Conservation (phyloP, 2,797 vertebrate species). For the Neoniphon sammara region DNA sequence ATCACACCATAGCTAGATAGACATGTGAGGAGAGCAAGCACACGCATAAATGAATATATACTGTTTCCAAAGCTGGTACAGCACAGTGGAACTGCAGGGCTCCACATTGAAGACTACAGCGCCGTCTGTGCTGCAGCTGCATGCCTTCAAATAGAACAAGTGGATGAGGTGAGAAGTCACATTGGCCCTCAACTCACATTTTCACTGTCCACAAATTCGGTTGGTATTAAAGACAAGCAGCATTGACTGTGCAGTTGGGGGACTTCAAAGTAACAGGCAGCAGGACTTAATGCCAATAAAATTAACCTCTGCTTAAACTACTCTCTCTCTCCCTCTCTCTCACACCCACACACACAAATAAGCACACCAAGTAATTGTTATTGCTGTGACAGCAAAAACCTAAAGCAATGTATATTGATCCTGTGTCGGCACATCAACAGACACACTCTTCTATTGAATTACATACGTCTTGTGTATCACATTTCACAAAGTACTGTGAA, state of each 20-base stretch:
- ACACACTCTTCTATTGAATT: conserved; percentile 2
- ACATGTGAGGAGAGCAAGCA: neutral
- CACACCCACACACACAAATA: neutral
- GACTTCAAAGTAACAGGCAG: neutral
- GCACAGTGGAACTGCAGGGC: too few species aligned
- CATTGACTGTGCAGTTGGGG: too few species aligned
- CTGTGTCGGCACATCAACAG: conserved; percentile 1
- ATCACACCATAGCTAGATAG: too few species aligned
- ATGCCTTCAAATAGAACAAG: neutral
- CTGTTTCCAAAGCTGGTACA: neutral
- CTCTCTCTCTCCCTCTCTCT: too few species aligned
- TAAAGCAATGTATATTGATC: conserved; percentile 9
- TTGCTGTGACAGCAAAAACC: neutral
- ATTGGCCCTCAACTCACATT: neutral
- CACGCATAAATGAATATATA: neutral
- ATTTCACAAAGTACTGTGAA: neutral
- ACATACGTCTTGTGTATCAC: neutral
- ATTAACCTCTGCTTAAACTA: too few species aligned
- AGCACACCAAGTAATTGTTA: neutral
- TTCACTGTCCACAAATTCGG: neutral
- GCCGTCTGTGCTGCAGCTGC: neutral
- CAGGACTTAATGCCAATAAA: too few species aligned
- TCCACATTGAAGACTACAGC: neutral
- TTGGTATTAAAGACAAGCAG: neutral
- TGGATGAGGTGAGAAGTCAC: neutral